A percentile compares a stretch with the other conserved stretches of the same genome.
Evolutionary conservation across 2,797 vertebrate species (phyloP).

Genomic region (Psittacula echo): DNA sequence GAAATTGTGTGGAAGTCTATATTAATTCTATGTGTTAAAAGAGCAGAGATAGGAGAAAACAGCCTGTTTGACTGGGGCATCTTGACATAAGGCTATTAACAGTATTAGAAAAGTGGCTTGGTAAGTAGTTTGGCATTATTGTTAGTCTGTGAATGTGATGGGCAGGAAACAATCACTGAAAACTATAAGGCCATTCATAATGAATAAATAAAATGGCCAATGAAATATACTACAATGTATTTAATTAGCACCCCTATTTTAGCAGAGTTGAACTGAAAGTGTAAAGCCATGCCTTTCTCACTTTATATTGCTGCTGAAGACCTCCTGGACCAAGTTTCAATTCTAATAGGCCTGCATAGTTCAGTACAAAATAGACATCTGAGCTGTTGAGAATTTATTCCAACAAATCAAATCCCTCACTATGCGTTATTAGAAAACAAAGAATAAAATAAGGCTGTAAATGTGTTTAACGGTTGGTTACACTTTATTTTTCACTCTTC

Average conservation of each 20-base stretch:
- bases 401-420: not conserved
- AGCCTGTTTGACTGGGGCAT: not conserved
- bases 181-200: not conserved
- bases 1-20: not conserved
- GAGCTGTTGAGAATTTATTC: not conserved
- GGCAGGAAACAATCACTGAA: not conserved
- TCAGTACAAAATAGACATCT: not conserved
- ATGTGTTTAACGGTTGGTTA: not conserved
- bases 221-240: not conserved
- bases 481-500: not conserved
- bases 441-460: not conserved
- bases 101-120: not conserved
- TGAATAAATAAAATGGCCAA: not conserved
- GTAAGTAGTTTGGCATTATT: not conserved
- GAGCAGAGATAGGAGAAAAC: not conserved
- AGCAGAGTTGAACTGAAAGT: not conserved
- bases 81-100: not conserved
- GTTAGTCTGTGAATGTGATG: not conserved
- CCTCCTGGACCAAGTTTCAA: not conserved
- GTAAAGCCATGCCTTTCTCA: rapidly evolving
- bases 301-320: not conserved
- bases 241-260: not conserved
- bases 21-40: not conserved
- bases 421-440: not conserved
- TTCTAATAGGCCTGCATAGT: not conserved